Evolutionary conservation across 2,888 invertebrate genomes (phyloP).

Genomic region (Galerucella calmariensis): DNA sequence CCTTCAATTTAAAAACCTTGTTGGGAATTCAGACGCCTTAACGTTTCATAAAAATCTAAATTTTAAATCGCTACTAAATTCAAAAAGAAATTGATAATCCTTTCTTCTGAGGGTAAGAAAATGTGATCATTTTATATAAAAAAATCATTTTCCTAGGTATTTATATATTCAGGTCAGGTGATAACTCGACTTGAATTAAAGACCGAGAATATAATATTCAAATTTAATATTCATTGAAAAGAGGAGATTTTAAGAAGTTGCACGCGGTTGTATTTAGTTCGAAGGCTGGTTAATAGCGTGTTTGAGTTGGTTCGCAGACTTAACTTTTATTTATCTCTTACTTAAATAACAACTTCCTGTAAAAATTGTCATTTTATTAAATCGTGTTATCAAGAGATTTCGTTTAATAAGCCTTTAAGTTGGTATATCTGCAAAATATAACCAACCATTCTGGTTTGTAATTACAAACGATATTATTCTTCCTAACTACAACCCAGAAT

Average conservation of each 20-base stretch:
- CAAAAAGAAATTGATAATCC: not conserved
- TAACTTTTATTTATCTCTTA: too few relatives aligned
- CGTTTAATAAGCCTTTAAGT: too few relatives aligned
- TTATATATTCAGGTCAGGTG: conserved; percentile 1
- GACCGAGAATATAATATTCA: not conserved
- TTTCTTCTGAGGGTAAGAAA: not conserved
- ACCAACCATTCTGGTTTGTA: too few relatives aligned
- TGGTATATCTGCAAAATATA: too few relatives aligned
- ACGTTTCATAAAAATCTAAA: not conserved
- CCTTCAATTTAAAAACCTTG: not conserved
- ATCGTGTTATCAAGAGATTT: too few relatives aligned
- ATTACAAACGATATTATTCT: too few relatives aligned
- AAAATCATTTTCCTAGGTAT: not conserved
- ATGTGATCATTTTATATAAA: not conserved
- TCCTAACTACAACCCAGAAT: too few relatives aligned
- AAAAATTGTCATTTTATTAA: too few relatives aligned
- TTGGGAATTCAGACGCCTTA: not conserved
- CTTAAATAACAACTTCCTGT: too few relatives aligned
- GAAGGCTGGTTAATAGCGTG: not conserved
- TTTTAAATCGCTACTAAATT: not conserved
- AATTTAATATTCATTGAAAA: not conserved
- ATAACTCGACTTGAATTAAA: not conserved
- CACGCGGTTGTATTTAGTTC: not conserved
- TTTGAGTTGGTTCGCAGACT: not conserved
- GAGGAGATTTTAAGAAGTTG: not conserved